A percentile compares a stretch with the other conserved stretches of the same genome.
Evolutionary conservation across 2,888 invertebrate species (phyloP).

Genomic region (Caenorhabditis wallacei): DNA sequence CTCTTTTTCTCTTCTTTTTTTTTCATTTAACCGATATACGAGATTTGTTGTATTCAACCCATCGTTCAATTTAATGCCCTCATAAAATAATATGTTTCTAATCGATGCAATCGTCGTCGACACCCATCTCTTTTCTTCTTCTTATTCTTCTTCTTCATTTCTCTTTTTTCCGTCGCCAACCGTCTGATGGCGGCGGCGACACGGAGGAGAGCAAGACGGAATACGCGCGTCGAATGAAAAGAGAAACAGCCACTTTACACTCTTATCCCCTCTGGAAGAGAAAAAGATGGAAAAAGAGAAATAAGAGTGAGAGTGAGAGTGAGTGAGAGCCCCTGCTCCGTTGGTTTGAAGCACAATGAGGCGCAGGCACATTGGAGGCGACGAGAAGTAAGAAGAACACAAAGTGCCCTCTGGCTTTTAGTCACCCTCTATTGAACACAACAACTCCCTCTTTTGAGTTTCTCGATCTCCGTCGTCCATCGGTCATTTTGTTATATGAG

Average conservation of each 20-base stretch:
- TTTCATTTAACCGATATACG: slow-evolving; percentile 17
- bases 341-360: slow-evolving; percentile 37
- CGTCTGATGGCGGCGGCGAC: slow-evolving; percentile 30
- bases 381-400: slow-evolving; percentile 45
- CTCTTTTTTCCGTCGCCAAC: slow-evolving; percentile 24
- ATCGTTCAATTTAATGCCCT: slow-evolving; percentile 49
- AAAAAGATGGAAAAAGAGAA: background rate
- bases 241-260: slow-evolving; percentile 68
- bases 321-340: slow-evolving; percentile 35
- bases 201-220: slow-evolving; percentile 37
- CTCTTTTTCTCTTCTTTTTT: slow-evolving; percentile 31
- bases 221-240: slow-evolving; percentile 51
- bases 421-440: slow-evolving; percentile 58
- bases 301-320: slow-evolving; percentile 19
- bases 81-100: slow-evolving; percentile 66
- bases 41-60: slow-evolving; percentile 21
- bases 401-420: slow-evolving; percentile 63
- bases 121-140: slow-evolving; percentile 38
- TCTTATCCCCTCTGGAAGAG: slow-evolving; percentile 50
- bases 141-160: slow-evolving; percentile 35
- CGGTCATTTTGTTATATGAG: slow-evolving; percentile 28
- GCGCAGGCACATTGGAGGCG: slow-evolving; percentile 27
- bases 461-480: slow-evolving; percentile 25
- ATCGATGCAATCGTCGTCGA: slow-evolving; percentile 47
- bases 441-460: slow-evolving; percentile 35